Conservation (phyloP, 2,113 vertebrate genomes). For the Xiphophorus hellerii region DNA sequence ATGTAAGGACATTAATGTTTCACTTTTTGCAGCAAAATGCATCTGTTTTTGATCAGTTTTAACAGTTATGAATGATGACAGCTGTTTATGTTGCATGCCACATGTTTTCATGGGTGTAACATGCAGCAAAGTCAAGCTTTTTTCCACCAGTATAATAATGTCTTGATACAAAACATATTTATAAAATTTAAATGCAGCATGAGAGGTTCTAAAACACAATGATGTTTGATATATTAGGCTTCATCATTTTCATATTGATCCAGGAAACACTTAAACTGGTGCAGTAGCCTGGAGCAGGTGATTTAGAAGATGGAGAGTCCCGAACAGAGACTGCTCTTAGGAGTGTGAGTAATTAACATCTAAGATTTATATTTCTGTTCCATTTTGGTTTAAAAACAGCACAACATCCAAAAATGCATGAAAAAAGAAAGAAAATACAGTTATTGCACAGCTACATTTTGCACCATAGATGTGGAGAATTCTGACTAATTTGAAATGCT, state of each 20-base stretch:
- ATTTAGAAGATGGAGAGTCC: constrained; percentile 23
- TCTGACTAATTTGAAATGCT: neutral
- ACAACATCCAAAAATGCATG: neutral
- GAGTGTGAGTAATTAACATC: constrained; percentile 22
- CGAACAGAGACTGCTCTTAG: neutral
- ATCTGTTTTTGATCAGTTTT: constrained; percentile 45
- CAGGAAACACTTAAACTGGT: constrained; percentile 5
- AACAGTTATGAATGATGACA: neutral
- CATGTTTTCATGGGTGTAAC: neutral
- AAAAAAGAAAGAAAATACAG: too few relatives aligned
- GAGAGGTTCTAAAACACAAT: constrained; percentile 8
- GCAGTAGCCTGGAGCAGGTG: constrained; percentile 15
- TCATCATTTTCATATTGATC: constrained; percentile 58
- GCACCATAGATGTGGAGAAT: neutral
- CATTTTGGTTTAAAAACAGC: neutral
- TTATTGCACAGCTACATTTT: neutral
- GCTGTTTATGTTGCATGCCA: neutral
- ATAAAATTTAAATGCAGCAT: constrained; percentile 23
- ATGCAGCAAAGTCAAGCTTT: neutral
- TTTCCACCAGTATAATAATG: constrained; percentile 11
- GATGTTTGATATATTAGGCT: constrained; percentile 15
- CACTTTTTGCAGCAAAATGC: constrained; percentile 33
- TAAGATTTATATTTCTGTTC: neutral
- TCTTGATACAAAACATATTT: constrained; percentile 11
- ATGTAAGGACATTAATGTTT: constrained; percentile 54